These are phyloP conservation scores for Mylabris phalerata DNA, from an alignment of 1,140 invertebrate genomes.

Conservation along the genomic window DNA sequence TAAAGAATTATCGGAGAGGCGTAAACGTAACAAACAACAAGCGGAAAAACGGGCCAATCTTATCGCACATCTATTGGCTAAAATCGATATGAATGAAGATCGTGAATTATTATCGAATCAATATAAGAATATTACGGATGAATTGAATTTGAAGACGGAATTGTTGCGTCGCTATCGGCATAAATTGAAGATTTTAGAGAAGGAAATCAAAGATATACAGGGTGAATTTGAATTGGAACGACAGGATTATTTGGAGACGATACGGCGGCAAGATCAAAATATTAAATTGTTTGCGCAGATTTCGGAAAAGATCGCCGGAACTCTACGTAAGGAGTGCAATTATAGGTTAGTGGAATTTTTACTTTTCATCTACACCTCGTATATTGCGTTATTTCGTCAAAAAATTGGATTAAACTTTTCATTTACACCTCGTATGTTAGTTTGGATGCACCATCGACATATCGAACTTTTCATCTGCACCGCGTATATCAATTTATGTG, in stretches of 20 bases:
- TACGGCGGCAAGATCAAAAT: conserved; percentile 68
- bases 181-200: conserved; percentile 59
- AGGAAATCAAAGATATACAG: conserved; percentile 72
- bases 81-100: conserved; percentile 62
- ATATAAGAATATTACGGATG: conserved; percentile 71
- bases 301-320: conserved; percentile 63
- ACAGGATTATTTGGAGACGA: conserved; percentile 79
- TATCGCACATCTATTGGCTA: conserved; percentile 57
- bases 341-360: conserved; percentile 45
- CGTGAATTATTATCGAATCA: conserved; percentile 53
- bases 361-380: too few species aligned
- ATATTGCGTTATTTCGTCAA: too few species aligned
- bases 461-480: too few species aligned
- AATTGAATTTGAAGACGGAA: conserved; percentile 65
- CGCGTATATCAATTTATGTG: too few species aligned
- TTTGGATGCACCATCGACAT: too few species aligned
- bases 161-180: conserved; percentile 61
- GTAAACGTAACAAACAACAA: conserved; percentile 58
- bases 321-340: conserved; percentile 67
- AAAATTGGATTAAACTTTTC: too few species aligned
- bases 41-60: conserved; percentile 62
- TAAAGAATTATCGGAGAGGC: conserved; percentile 60
- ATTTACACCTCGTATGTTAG: too few species aligned
- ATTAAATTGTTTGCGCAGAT: conserved; percentile 64
- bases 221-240: conserved; percentile 79